These are phyloP conservation scores for Chorisops tibialis DNA, from an alignment of 2,888 invertebrate genomes.

Conservation along the genomic window DNA sequence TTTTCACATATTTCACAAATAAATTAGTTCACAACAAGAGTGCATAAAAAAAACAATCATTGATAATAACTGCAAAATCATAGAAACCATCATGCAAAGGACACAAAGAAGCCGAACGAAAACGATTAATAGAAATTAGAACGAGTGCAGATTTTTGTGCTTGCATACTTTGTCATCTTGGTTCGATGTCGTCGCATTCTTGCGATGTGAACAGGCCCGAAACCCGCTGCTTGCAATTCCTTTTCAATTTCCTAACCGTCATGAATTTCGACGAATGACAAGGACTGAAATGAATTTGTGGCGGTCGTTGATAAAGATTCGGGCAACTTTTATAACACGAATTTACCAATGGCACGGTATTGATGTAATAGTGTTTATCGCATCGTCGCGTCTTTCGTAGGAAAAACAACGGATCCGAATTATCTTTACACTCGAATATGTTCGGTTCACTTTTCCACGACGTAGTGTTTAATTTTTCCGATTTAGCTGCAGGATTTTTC, in stretches of 20 bases:
- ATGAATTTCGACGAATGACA: constrained; percentile 32
- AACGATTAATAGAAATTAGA: background rate
- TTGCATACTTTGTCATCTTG: constrained; percentile 37
- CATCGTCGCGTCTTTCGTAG: background rate
- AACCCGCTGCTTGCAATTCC: constrained; percentile 30
- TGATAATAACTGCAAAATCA: background rate
- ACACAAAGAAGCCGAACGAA: background rate
- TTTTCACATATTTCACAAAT: background rate
- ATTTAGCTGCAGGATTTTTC: constrained; percentile 28
- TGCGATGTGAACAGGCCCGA: background rate
- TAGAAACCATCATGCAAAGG: background rate
- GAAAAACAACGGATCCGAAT: background rate
- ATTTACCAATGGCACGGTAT: constrained; percentile 8
- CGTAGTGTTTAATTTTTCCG: background rate
- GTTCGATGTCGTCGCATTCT: constrained; percentile 29
- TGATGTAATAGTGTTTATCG: constrained; percentile 3
- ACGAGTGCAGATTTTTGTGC: background rate
- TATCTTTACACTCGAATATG: background rate
- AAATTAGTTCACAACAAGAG: background rate
- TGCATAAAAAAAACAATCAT: background rate
- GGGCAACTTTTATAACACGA: constrained; percentile 47
- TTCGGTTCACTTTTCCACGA: constrained; percentile 30
- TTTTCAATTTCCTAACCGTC: constrained; percentile 34
- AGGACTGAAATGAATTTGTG: constrained; percentile 26
- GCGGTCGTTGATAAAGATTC: constrained; percentile 38